Evolutionary conservation across 2,888 invertebrate genomes (phyloP).

Genomic region (Polyommatus iphigenia): DNA sequence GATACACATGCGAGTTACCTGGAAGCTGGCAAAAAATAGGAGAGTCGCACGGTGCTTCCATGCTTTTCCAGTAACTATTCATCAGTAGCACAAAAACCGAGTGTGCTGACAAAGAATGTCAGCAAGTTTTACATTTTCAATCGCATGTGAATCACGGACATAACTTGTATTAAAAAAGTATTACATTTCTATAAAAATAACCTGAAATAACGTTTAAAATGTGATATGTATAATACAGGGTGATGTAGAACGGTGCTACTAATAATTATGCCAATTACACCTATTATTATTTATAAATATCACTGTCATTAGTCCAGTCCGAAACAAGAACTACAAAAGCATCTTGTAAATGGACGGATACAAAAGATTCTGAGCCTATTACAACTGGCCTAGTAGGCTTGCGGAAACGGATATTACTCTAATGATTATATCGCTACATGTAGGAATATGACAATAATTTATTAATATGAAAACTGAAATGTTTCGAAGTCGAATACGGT

Average conservation of each 20-base stretch:
- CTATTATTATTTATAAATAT: constrained; percentile 25
- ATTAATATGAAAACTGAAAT: constrained; percentile 21
- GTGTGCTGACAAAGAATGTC: neutral
- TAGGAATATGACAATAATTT: constrained; percentile 11
- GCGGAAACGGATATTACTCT: neutral
- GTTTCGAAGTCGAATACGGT: constrained; percentile 9
- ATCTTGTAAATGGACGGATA: constrained; percentile 37
- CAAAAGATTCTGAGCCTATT: constrained; percentile 31
- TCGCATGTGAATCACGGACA: constrained; percentile 6
- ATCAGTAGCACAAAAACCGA: neutral
- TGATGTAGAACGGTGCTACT: constrained; percentile 15
- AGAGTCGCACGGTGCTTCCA: neutral
- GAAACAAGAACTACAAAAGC: constrained; percentile 20
- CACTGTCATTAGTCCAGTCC: constrained; percentile 30
- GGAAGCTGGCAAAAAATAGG: neutral
- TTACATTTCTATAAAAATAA: constrained; percentile 5
- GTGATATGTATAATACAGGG: constrained; percentile 16
- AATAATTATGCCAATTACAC: constrained; percentile 34
- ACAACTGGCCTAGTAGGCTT: constrained; percentile 2
- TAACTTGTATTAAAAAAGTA: neutral
- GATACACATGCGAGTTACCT: neutral
- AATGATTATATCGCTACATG: constrained; percentile 1
- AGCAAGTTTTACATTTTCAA: neutral
- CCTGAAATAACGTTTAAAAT: neutral
- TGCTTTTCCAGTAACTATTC: constrained; percentile 4